Evolutionary conservation across 2,113 vertebrate species (phyloP).

Genomic region (Rostratula benghalensis): DNA sequence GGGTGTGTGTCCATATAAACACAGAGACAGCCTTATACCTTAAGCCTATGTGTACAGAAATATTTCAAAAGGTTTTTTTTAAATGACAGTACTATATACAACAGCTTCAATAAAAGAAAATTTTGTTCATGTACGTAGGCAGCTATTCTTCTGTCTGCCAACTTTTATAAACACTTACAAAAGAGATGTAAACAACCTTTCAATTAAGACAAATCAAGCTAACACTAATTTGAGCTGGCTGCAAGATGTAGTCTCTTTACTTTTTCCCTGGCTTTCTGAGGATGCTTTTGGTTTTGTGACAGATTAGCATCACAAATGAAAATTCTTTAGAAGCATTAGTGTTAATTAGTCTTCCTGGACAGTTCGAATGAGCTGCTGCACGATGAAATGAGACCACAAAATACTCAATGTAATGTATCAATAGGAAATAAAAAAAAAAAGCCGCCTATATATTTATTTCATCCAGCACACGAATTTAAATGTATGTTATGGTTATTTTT

Average conservation of each 20-base stretch:
- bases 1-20: neutral
- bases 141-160: slow-evolving; percentile 18
- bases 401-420: neutral
- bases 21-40: neutral
- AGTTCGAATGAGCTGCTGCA: neutral
- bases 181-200: slow-evolving; percentile 23
- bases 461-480: neutral
- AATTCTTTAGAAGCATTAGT: slow-evolving; percentile 34
- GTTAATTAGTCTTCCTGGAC: slow-evolving; percentile 49
- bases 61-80: slow-evolving; percentile 11
- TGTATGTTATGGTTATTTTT: neutral
- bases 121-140: slow-evolving; percentile 10
- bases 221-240: slow-evolving; percentile 22
- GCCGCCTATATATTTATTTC: neutral
- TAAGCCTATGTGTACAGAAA: neutral
- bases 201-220: slow-evolving; percentile 32
- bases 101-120: slow-evolving; percentile 17
- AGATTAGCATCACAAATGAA: slow-evolving; percentile 12
- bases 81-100: neutral
- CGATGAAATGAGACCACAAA: slow-evolving; percentile 8
- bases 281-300: neutral
- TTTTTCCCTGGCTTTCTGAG: neutral
- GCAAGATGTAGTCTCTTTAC: neutral
- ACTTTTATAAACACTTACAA: slow-evolving; percentile 39
- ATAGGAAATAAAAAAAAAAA: neutral